A percentile compares a stretch with the other conserved stretches of the same genome.
Evolutionary conservation across 53 echinoderm and acorn worm species (phyloP).

Genomic region (Stichopus horrens): DNA sequence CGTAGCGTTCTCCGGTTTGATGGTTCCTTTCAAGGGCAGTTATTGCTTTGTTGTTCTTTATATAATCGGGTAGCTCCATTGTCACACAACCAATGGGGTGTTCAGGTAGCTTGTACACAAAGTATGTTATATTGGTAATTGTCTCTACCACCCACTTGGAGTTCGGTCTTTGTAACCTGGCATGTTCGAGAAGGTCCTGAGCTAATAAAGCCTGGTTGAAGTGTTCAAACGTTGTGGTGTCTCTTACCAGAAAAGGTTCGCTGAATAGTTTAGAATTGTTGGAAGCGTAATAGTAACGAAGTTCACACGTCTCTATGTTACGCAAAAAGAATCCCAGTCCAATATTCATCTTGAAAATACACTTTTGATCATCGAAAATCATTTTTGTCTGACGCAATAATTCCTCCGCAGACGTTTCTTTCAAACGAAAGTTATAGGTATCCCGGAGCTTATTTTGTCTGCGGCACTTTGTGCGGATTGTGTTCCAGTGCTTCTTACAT

Average conservation of each 20-base stretch:
- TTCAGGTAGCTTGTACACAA: conserved; percentile 35
- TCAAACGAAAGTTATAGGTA: conserved; percentile 25
- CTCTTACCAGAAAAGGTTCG: conserved; percentile 32
- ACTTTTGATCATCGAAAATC: conserved; percentile 25
- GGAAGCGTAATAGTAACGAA: conserved; percentile 47
- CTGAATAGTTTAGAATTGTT: conserved; percentile 50
- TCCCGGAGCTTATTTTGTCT: conserved; percentile 16
- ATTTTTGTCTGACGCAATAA: background rate
- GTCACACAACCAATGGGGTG: conserved; percentile 50
- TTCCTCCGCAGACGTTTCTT: background rate
- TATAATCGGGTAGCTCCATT: conserved; percentile 29
- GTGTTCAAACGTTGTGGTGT: background rate
- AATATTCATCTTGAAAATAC: conserved; percentile 50
- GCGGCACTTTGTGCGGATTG: conserved; percentile 26
- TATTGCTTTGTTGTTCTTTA: conserved; percentile 35
- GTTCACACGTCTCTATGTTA: conserved; percentile 53
- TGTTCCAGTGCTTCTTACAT: conserved; percentile 8
- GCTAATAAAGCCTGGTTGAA: conserved; percentile 17
- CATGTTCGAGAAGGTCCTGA: conserved; percentile 29
- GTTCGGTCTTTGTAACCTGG: conserved; percentile 16
- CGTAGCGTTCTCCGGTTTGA: conserved; percentile 28
- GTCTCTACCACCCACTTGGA: conserved; percentile 53
- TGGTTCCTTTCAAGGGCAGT: conserved; percentile 15
- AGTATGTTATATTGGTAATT: conserved; percentile 43
- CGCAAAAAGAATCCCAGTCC: conserved; percentile 53